These are phyloP conservation scores for Sinocyclocheilus grahami DNA, from an alignment of 2,113 vertebrate species.

Conservation along the genomic window DNA sequence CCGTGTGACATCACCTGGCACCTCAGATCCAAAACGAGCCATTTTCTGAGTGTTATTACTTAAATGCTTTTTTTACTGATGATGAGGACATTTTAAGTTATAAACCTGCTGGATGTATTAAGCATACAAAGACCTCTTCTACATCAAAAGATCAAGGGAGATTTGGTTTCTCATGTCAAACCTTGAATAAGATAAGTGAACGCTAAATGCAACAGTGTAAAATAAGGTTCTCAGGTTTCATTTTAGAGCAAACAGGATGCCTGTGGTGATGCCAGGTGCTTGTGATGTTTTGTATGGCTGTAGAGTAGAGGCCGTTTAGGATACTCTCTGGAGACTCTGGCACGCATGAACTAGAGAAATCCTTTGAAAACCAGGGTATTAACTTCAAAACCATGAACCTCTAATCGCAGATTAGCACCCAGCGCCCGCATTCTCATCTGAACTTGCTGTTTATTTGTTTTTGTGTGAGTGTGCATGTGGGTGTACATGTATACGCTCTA, in stretches of 20 bases:
- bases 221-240: not conserved
- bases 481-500: not conserved
- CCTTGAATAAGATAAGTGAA: not conserved
- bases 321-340: constrained; percentile 20
- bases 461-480: not conserved
- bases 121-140: no score
- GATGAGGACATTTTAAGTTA: no score
- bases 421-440: not conserved
- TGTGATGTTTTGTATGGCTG: constrained; percentile 3
- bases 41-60: no score
- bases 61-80: no score
- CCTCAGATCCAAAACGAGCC: no score
- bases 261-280: constrained; percentile 20
- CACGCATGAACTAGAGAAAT: constrained; percentile 10
- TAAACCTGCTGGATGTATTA: no score
- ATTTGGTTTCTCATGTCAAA: no score
- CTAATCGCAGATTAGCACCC: constrained; percentile 45
- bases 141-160: no score
- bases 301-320: constrained; percentile 16
- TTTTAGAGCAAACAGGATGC: not conserved
- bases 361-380: constrained; percentile 43
- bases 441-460: constrained; percentile 37
- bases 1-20: no score
- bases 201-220: not conserved
- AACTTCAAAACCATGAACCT: constrained; percentile 34